Base-by-base conservation (phyloP, 1,140 invertebrate genomes). In the Orchesella cincta region DNA sequence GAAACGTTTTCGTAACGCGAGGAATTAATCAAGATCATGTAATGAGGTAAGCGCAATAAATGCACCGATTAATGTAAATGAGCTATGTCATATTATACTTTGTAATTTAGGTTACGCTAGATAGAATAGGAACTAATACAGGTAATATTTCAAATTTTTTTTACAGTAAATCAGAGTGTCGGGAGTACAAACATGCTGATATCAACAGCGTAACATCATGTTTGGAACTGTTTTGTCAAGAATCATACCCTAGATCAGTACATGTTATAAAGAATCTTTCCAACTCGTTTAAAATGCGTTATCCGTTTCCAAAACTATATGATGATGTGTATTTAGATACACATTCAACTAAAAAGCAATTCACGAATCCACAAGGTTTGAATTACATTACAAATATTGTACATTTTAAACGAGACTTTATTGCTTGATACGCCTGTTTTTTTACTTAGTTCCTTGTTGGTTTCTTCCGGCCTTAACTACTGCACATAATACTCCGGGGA, bases 181-280 rank as follows among this genome's bases (percentile, higher is more conserved):
- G 39, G 3, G 73, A 34, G 39, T 46, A 29, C 20, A 74, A 54
- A 75, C 36, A 51, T 26, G 54, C 64, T 54, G 18, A 46, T 26
- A 75, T 73, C 73, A 76, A 26, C 75, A 72, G 39, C 75, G 76
- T 75, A 33, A 35, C 74, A 74, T 74, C 29, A 54, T 80, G 77
- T 51, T 1, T 78, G 20, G 71, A 78, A 62, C 20, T 76, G 31
- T 80, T 74, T 73, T 67, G 71, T 36, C 51, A 73, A 64, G 76
- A 80, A 54, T 39, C 67, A n/a, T 78, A 52, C 74, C 73, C 73
- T 1, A 80, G 70, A 73, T 78, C 79, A 14, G 74, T 78, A 28
- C 75, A 78, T 74, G 75, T 78, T 51, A 75, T 80, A n/a, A 72
- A 36, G 33, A 70, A 57, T 33, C 39, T 76, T 34, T 54, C 51